Evolutionary conservation across 1,140 invertebrate species (phyloP).

Genomic region (Anastrepha ludens): DNA sequence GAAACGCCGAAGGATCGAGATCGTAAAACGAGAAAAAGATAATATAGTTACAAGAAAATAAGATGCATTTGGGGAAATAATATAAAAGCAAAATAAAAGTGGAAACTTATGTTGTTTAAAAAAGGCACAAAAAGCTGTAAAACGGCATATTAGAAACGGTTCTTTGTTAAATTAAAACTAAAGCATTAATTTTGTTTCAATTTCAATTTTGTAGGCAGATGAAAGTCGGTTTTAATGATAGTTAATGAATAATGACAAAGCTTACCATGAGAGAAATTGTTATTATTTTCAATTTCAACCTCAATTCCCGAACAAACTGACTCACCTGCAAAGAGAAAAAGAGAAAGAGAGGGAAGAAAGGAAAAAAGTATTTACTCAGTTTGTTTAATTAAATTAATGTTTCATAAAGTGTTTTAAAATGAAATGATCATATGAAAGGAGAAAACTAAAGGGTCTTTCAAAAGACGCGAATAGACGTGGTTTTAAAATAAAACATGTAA

Average conservation of each 20-base stretch:
- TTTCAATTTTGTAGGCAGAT: conserved; percentile 47
- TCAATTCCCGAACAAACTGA: conserved; percentile 75
- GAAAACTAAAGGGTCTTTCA: no score
- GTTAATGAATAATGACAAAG: conserved; percentile 73
- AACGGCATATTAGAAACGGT: conserved; percentile 38
- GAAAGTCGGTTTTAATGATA: conserved; percentile 49
- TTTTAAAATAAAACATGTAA: no score
- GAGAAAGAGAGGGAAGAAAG: conserved; percentile 56
- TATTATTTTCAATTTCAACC: conserved; percentile 75
- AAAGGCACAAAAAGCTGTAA: neutral
- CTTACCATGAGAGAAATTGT: conserved; percentile 74
- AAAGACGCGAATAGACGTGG: no score
- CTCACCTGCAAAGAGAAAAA: conserved; percentile 70
- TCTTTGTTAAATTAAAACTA: conserved; percentile 49
- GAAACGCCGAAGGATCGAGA: conserved; percentile 26
- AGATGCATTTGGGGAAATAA: conserved; percentile 1
- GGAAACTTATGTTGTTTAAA: neutral
- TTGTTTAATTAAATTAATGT: neutral
- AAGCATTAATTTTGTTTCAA: conserved; percentile 53
- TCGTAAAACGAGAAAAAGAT: neutral
- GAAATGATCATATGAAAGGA: no score
- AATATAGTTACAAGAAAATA: neutral
- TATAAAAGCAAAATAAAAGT: conserved; percentile 20
- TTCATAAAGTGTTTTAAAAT: no score
- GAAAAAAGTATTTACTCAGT: neutral